phyloP scores from a whole-genome alignment of 37 sponge, comb jelly and placozoan species.

The Aplysina aerophoba region DNA sequence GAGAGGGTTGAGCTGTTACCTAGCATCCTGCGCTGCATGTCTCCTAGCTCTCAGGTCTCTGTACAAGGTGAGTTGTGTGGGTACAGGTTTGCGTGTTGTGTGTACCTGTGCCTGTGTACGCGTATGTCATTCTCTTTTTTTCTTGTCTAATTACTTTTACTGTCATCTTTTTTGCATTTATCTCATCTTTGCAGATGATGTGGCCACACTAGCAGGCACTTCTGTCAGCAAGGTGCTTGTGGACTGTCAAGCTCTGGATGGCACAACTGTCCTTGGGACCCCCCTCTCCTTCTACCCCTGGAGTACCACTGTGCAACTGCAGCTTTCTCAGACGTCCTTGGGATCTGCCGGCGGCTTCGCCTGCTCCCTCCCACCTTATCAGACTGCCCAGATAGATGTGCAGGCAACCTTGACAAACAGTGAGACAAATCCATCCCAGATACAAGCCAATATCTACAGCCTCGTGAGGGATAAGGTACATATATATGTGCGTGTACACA shows the following conservation, averaged over 20 bases:
- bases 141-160: not conserved
- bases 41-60: not conserved
- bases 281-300: slow-evolving; percentile 28
- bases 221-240: not conserved
- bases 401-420: slow-evolving; percentile 1
- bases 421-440: too few species aligned
- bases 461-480: not conserved
- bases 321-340: not conserved
- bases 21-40: not conserved
- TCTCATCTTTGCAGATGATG: not conserved
- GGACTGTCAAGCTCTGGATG: not conserved
- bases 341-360: not conserved
- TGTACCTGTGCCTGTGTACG: not conserved
- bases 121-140: not conserved
- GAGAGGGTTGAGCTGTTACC: not conserved
- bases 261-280: not conserved
- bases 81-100: not conserved
- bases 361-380: not conserved
- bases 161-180: not conserved
- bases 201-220: not conserved
- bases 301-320: not conserved
- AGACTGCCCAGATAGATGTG: slow-evolving; percentile 23
- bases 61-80: not conserved
- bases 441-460: not conserved
- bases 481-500: not conserved